Percentiles rank a stretch among this genome's conserved stretches.
Evolutionary conservation across 2,113 vertebrate species (phyloP).

Genomic region (Bambusicola thoracicus): DNA sequence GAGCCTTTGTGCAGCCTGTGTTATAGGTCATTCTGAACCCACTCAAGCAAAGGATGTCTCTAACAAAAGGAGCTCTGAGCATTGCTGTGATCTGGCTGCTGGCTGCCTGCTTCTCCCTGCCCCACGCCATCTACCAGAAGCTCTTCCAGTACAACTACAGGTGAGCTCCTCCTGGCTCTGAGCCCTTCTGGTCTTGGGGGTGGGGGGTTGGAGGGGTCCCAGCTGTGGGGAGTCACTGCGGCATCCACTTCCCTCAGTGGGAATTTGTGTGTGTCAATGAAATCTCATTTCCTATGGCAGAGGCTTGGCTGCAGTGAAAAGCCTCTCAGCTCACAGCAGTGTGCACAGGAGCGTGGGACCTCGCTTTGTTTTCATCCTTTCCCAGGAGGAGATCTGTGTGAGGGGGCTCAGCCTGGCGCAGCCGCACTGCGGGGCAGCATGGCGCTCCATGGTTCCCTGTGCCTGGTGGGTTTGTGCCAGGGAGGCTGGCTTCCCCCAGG

Average conservation of each 20-base stretch:
- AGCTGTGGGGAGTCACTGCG: not conserved
- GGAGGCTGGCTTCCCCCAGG: not conserved
- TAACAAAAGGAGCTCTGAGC: constrained; percentile 33
- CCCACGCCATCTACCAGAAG: constrained; percentile 72
- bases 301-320: not conserved
- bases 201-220: not conserved
- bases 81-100: constrained; percentile 70
- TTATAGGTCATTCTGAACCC: constrained; percentile 31
- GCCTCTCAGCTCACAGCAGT: not conserved
- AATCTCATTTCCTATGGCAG: not conserved
- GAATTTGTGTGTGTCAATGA: not conserved
- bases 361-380: rapidly evolving
- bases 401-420: too few species aligned
- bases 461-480: too few species aligned
- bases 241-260: not conserved
- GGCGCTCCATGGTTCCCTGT: too few species aligned
- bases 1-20: rapidly evolving
- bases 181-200: not conserved
- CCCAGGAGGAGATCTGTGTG: too few species aligned
- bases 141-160: constrained; percentile 72
- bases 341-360: rapidly evolving
- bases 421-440: too few species aligned
- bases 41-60: constrained; percentile 63
- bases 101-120: constrained; percentile 73
- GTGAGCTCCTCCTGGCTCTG: not conserved